These are phyloP conservation scores for Monopterus albus DNA, from an alignment of 2,113 vertebrate species.

Conservation along the genomic window DNA sequence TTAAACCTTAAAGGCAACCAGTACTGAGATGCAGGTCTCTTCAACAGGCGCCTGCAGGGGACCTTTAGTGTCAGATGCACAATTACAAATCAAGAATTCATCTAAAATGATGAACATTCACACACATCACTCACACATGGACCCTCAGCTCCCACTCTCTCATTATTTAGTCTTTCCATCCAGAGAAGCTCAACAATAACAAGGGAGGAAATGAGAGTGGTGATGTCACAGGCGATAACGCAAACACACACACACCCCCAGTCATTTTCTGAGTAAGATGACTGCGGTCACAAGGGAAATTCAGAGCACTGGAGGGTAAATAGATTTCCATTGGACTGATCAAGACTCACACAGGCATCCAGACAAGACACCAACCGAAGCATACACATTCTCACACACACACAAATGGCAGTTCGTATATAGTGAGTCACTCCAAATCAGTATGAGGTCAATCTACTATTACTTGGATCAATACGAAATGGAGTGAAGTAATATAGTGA, in stretches of 20 bases:
- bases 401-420: not conserved
- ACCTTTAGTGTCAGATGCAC: constrained; percentile 21
- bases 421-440: constrained; percentile 1
- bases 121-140: constrained; percentile 31
- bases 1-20: not conserved
- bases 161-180: constrained; percentile 74
- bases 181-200: constrained; percentile 70
- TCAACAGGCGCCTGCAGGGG: not conserved
- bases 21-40: not conserved
- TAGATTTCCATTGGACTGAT: constrained; percentile 58
- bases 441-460: not conserved
- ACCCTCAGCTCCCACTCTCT: constrained; percentile 48
- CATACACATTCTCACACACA: not conserved
- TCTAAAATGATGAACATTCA: constrained; percentile 33
- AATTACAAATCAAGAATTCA: constrained; percentile 36
- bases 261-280: constrained; percentile 73
- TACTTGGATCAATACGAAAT: constrained; percentile 8
- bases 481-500: not conserved
- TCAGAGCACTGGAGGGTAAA: constrained; percentile 61
- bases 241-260: constrained; percentile 48
- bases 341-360: constrained; percentile 8
- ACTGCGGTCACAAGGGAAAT: constrained; percentile 69
- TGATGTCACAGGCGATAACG: constrained; percentile 74
- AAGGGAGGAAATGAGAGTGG: constrained; percentile 69
- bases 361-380: constrained; percentile 8